These are phyloP conservation scores for Gobio gobio DNA, from an alignment of 2,113 vertebrate species.

Conservation along the genomic window DNA sequence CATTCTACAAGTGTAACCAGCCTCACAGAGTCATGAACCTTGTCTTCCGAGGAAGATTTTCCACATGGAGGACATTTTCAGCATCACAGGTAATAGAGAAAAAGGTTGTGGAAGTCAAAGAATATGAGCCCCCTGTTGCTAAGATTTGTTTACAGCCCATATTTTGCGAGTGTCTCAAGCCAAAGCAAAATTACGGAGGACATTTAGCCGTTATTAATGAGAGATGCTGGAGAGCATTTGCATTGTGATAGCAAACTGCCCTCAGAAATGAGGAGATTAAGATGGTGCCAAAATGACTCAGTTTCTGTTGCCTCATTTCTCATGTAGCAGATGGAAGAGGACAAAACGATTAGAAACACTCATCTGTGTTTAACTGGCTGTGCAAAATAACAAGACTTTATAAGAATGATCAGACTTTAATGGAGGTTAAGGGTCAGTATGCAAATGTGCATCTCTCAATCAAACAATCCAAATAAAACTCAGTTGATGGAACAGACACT, in stretches of 20 bases:
- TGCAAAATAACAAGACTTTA: neutral
- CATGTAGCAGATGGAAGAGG: conserved; percentile 12
- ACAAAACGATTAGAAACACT: neutral
- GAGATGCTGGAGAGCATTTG: neutral
- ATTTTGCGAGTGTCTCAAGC: neutral
- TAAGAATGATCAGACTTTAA: neutral
- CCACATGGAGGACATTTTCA: neutral
- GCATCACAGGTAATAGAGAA: neutral
- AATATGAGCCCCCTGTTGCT: neutral
- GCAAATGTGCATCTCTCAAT: neutral
- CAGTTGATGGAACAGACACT: neutral
- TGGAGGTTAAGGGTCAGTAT: neutral
- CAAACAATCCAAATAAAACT: neutral
- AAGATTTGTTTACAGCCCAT: neutral
- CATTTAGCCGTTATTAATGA: neutral
- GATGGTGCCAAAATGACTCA: neutral
- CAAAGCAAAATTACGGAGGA: neutral
- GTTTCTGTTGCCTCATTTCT: neutral
- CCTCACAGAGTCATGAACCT: neutral
- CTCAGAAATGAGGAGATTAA: neutral
- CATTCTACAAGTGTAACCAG: neutral
- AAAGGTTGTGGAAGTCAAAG: neutral
- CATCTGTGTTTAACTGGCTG: neutral
- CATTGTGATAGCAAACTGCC: neutral
- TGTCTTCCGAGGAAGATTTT: neutral